A percentile compares a stretch with the other conserved stretches of the same genome.
These are phyloP conservation scores for Unio delphinus DNA, from an alignment of 2,888 invertebrate genomes.

Conservation along the genomic window DNA sequence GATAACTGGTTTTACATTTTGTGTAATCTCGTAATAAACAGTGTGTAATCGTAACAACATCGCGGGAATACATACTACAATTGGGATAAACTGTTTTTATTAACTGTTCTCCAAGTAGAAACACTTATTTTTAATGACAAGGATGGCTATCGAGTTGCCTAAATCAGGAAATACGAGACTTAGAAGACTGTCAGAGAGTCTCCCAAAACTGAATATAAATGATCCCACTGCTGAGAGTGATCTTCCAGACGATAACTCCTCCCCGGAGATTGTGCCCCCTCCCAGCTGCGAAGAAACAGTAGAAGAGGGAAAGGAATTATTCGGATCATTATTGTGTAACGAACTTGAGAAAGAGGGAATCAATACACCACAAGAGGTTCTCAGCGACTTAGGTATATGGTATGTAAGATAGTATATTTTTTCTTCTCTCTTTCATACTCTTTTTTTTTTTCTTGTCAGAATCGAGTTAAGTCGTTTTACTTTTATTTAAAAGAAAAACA, in stretches of 20 bases:
- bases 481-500: too few relatives aligned
- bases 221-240: neutral
- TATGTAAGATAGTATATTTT: conserved; percentile 1
- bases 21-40: too few relatives aligned
- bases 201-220: conserved; percentile 7
- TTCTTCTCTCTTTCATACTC: too few relatives aligned
- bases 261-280: neutral
- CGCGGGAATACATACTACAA: too few relatives aligned
- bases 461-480: too few relatives aligned
- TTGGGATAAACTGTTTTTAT: too few relatives aligned
- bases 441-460: too few relatives aligned
- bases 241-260: conserved; percentile 17
- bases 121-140: neutral
- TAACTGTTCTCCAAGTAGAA: neutral
- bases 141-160: neutral
- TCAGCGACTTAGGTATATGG: conserved; percentile 20
- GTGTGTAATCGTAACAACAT: too few relatives aligned
- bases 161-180: conserved; percentile 7
- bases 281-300: conserved; percentile 24
- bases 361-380: conserved; percentile 16
- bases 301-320: conserved; percentile 39
- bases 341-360: conserved; percentile 24
- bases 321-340: conserved; percentile 27
- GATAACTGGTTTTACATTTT: too few relatives aligned
- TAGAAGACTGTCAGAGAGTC: conserved; percentile 16